Conservation (phyloP, 2,888 invertebrate genomes). For the Epsilonema sp. region DNA sequence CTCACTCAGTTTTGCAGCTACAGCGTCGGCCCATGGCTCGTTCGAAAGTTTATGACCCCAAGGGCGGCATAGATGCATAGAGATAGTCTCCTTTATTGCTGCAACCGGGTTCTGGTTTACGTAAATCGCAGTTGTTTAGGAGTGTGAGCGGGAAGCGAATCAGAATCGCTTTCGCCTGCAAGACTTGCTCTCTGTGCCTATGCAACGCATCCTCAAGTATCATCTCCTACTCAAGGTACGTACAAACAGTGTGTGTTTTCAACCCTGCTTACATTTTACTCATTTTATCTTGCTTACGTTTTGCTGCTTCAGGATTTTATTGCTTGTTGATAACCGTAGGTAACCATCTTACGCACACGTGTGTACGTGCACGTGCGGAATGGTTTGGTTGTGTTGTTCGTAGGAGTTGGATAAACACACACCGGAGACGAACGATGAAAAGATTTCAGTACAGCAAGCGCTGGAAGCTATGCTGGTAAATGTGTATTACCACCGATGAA, state of each 20-base stretch:
- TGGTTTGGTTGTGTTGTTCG: no score
- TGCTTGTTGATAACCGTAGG: not conserved
- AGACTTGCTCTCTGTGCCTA: constrained; percentile 86
- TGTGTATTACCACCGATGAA: no score
- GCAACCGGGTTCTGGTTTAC: not conserved
- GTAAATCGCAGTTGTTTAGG: constrained; percentile 39
- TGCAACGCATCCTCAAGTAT: constrained; percentile 94
- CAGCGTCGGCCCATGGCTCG: no score
- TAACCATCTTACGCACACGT: constrained; percentile 18
- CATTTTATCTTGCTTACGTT: not conserved
- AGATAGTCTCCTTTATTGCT: constrained; percentile 9
- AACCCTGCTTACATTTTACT: not conserved
- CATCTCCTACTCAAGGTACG: constrained; percentile 73
- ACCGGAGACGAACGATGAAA: constrained; percentile 51
- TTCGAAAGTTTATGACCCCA: no score
- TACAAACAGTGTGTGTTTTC: not conserved
- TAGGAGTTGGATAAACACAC: constrained; percentile 36
- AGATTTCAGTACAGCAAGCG: constrained; percentile 57
- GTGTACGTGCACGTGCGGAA: no score
- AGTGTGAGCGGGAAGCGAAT: constrained; percentile 66
- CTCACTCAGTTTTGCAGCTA: no score
- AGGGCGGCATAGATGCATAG: not conserved
- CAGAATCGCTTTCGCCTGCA: constrained; percentile 80
- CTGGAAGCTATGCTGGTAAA: constrained; percentile 66
- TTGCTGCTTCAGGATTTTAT: constrained; percentile 1